phyloP scores from a whole-genome alignment of 2,888 invertebrate species.

The Empis stercorea region DNA sequence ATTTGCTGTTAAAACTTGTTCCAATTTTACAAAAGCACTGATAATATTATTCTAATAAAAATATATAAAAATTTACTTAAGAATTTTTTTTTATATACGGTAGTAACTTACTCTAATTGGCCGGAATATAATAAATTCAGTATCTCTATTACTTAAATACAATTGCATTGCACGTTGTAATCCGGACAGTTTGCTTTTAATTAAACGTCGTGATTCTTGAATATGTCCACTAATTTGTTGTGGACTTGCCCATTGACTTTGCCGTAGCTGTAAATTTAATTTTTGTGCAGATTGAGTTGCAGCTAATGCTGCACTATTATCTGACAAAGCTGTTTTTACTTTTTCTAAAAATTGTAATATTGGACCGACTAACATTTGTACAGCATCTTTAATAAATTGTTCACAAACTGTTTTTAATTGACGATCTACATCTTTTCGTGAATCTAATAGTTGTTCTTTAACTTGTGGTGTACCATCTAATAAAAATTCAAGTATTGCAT shows the following conservation, averaged over 20 bases:
- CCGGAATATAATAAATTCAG: slow-evolving; percentile 90
- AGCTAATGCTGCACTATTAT: slow-evolving; percentile 7
- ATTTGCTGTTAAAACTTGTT: slow-evolving; percentile 57
- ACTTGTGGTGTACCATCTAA: slow-evolving; percentile 90
- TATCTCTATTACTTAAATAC: slow-evolving; percentile 91
- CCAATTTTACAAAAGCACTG: slow-evolving; percentile 72
- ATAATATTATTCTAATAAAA: slow-evolving; percentile 68
- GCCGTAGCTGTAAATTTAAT: slow-evolving; percentile 30
- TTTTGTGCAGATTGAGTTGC: slow-evolving; percentile 14
- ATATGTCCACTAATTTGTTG: slow-evolving; percentile 60
- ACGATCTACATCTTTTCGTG: slow-evolving; percentile 89
- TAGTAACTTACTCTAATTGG: slow-evolving; percentile 73
- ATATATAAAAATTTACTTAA: no score
- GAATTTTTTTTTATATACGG: not conserved
- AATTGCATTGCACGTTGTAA: slow-evolving; percentile 85
- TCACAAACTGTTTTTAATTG: slow-evolving; percentile 85
- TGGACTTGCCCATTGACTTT: slow-evolving; percentile 53
- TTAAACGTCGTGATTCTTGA: slow-evolving; percentile 60
- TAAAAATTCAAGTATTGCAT: slow-evolving; percentile 83
- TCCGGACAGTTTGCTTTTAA: slow-evolving; percentile 65
- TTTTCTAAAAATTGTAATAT: slow-evolving; percentile 60
- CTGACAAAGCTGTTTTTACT: slow-evolving; percentile 38
- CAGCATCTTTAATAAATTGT: slow-evolving; percentile 67
- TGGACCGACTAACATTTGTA: slow-evolving; percentile 61
- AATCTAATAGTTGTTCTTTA: slow-evolving; percentile 82